Percentiles rank a stretch among this genome's conserved stretches.
These are phyloP conservation scores for Pectinophora gossypiella DNA, from an alignment of 1,140 invertebrate species.

Conservation along the genomic window DNA sequence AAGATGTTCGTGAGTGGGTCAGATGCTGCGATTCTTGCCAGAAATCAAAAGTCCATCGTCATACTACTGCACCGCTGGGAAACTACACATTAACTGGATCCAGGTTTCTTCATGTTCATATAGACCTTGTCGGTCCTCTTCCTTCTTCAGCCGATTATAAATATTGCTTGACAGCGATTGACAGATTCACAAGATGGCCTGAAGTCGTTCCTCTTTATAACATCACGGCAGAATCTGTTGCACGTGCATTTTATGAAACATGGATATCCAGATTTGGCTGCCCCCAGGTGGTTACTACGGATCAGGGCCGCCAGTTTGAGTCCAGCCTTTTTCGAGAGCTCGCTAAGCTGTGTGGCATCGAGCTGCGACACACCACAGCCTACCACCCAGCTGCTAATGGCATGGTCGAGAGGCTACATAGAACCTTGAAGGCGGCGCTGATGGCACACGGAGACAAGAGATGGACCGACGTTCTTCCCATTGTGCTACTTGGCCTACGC, in stretches of 20 bases:
- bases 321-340: neutral
- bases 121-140: neutral
- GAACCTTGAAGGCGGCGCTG: neutral
- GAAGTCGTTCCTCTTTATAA: too few relatives aligned
- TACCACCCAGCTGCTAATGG: neutral
- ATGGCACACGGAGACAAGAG: neutral
- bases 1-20: neutral
- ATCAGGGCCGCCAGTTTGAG: neutral
- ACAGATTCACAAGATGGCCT: neutral
- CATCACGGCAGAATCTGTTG: neutral
- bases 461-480: neutral
- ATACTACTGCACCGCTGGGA: neutral
- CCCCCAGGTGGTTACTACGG: neutral
- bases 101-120: neutral
- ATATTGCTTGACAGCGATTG: neutral
- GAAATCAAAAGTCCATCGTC: neutral
- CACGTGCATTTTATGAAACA: neutral
- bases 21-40: neutral
- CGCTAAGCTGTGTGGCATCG: neutral
- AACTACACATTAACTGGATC: neutral
- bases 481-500: neutral
- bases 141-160: too few relatives aligned
- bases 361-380: neutral
- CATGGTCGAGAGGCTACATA: neutral
- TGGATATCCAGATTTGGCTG: neutral